These are phyloP conservation scores for Odontomyia ornata DNA, from an alignment of 2,888 invertebrate genomes.

Conservation along the genomic window DNA sequence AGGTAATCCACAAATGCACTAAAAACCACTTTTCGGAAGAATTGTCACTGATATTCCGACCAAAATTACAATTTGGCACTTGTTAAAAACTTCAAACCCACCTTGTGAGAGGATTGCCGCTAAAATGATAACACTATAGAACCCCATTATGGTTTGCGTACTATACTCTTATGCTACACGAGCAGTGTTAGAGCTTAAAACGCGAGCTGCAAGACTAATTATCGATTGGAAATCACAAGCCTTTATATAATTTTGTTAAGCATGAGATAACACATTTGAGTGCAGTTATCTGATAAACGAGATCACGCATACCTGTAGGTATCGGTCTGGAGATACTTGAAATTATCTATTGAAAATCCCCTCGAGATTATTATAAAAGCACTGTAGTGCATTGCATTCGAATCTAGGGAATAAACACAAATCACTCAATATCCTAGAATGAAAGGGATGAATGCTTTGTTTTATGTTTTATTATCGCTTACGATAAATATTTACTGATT, in stretches of 20 bases:
- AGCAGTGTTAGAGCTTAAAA: not conserved
- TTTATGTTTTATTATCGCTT: no score
- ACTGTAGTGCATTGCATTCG: no score
- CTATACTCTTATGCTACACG: not conserved
- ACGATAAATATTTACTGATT: no score
- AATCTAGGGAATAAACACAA: no score
- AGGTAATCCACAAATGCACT: no score
- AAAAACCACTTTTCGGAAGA: no score
- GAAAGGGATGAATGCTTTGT: no score
- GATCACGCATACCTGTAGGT: conserved; percentile 4
- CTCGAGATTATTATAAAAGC: no score
- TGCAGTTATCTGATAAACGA: not conserved
- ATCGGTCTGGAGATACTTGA: not conserved
- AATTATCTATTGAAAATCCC: no score
- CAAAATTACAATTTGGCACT: no score
- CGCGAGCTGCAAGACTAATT: not conserved
- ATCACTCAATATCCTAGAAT: no score
- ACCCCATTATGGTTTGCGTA: not conserved
- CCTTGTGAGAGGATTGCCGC: not conserved
- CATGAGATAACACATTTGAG: conserved; percentile 1
- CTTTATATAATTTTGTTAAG: conserved; percentile 17
- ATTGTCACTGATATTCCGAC: not conserved
- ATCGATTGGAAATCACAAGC: not conserved
- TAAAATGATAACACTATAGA: not conserved
- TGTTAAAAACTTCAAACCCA: not conserved